Conservation (phyloP, 2,113 vertebrate genomes). For the Gulo gulo region DNA sequence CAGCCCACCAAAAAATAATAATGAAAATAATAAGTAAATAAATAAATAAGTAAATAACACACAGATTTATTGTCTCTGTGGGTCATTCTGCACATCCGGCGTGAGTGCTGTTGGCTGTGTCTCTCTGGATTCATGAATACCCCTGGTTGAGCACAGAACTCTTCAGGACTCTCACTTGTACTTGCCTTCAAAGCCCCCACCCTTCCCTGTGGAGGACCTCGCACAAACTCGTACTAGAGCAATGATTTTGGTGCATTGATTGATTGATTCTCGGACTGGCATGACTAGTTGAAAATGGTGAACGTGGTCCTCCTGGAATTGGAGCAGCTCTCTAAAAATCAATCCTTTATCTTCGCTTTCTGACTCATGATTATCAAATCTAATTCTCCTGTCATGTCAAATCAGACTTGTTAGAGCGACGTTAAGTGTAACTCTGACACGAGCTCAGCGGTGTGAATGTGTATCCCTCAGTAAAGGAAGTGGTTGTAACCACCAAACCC, state of each 20-base stretch:
- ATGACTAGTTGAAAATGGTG: background rate
- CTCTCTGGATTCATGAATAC: background rate
- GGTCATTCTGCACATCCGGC: background rate
- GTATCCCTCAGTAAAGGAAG: background rate
- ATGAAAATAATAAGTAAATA: background rate
- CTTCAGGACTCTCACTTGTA: background rate
- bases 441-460: background rate
- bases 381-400: background rate
- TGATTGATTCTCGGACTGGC: background rate
- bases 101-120: background rate
- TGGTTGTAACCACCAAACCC: background rate
- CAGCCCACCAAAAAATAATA: background rate
- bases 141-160: background rate
- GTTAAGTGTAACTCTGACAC: background rate
- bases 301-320: background rate
- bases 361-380: background rate
- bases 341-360: background rate
- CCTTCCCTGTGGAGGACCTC: background rate
- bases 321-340: background rate
- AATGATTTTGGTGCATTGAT: background rate
- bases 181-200: background rate
- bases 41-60: background rate
- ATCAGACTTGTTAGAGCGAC: background rate
- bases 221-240: background rate
- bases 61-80: background rate